phyloP scores from a whole-genome alignment of 1,140 invertebrate species.

The Lerema accius region DNA sequence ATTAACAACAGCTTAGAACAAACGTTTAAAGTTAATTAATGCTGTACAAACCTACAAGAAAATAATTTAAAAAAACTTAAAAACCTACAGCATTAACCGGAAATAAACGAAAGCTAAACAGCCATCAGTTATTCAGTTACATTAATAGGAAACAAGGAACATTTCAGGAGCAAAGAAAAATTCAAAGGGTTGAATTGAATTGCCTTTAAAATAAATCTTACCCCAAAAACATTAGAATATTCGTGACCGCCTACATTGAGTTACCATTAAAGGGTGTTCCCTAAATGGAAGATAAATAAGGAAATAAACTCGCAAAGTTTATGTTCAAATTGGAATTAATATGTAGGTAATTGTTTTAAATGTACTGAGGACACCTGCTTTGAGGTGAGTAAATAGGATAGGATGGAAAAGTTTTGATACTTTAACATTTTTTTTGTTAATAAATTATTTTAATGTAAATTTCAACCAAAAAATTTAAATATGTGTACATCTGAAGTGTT shows the following conservation, averaged over 20 bases:
- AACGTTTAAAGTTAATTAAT: no score
- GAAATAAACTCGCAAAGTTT: slow-evolving; percentile 24
- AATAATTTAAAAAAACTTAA: not conserved
- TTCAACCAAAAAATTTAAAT: no score
- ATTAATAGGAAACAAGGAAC: not conserved
- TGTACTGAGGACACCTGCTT: slow-evolving; percentile 42
- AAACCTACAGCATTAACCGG: not conserved
- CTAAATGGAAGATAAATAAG: slow-evolving; percentile 22
- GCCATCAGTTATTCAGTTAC: not conserved
- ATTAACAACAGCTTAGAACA: no score
- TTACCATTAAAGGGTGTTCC: slow-evolving; percentile 18
- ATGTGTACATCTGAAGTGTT: not conserved
- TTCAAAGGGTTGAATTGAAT: slow-evolving; percentile 6
- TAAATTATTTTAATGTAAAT: not conserved
- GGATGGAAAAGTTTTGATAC: slow-evolving; percentile 43
- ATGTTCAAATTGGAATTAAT: slow-evolving; percentile 51
- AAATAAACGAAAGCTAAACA: slow-evolving; percentile 8
- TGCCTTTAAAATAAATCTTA: slow-evolving; percentile 19
- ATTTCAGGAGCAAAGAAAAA: not conserved
- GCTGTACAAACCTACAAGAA: no score
- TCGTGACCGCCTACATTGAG: slow-evolving; percentile 15
- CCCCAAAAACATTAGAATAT: slow-evolving; percentile 21
- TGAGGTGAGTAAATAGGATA: slow-evolving; percentile 3
- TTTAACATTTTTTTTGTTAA: slow-evolving; percentile 13
- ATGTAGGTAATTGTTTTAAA: slow-evolving; percentile 47